These are phyloP conservation scores for Steinernema hermaphroditum DNA, from an alignment of 2,888 invertebrate genomes.

Conservation along the genomic window DNA sequence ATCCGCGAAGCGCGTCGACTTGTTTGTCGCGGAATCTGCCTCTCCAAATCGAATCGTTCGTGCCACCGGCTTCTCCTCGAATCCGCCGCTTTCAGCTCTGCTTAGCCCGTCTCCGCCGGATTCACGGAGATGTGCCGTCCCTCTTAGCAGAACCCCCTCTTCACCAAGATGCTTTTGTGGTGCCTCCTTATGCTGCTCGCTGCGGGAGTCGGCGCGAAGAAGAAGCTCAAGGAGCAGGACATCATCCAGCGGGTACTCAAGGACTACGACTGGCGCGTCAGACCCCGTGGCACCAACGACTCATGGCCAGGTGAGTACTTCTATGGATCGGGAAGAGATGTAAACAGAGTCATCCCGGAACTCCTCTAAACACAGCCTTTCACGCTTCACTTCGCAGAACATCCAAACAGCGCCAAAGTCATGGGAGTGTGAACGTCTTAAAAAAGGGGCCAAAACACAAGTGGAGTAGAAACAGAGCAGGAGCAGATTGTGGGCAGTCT, in stretches of 20 bases:
- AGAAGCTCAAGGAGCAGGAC: slow-evolving; percentile 62
- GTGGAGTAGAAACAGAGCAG: no score
- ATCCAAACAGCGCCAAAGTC: no score
- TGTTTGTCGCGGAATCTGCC: not conserved
- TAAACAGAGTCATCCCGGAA: no score
- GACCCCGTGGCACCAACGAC: slow-evolving; percentile 61
- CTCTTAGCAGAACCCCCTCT: not conserved
- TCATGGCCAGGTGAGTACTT: slow-evolving; percentile 61
- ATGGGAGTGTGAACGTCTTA: no score
- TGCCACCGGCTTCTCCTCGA: no score
- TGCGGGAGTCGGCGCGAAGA: slow-evolving; percentile 42
- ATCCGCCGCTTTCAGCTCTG: not conserved
- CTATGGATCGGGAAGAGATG: no score
- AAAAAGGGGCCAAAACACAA: no score
- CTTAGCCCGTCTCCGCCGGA: not conserved
- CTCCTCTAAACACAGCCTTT: no score
- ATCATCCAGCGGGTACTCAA: slow-evolving; percentile 60
- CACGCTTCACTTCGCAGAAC: not conserved
- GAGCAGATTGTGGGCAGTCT: no score
- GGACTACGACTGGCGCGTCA: slow-evolving; percentile 65
- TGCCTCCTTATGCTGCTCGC: slow-evolving; percentile 1
- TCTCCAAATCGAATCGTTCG: no score
- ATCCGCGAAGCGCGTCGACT: slow-evolving; percentile 14
- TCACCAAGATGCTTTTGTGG: slow-evolving; percentile 16
- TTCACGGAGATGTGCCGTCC: slow-evolving; percentile 27